Evolutionary conservation across 2,888 invertebrate genomes (phyloP).

Genomic region (Nebria salina): DNA sequence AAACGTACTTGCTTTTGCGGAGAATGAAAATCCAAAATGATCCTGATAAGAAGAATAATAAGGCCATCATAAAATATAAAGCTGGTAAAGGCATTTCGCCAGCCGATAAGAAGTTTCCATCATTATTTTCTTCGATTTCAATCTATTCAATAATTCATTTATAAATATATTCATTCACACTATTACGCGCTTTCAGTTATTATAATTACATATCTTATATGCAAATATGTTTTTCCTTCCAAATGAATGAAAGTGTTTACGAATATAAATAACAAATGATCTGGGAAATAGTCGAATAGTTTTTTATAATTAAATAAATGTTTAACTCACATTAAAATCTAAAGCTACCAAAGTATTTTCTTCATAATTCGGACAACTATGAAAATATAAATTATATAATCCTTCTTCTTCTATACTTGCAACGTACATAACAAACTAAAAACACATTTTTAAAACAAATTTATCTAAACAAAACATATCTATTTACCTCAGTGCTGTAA

Average conservation of each 20-base stretch:
- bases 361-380: slow-evolving; percentile 85
- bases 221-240: too few relatives aligned
- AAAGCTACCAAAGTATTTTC: slow-evolving; percentile 64
- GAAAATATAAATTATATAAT: slow-evolving; percentile 93
- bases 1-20: slow-evolving; percentile 74
- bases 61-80: slow-evolving; percentile 90
- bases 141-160: slow-evolving; percentile 67
- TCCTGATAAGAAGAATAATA: slow-evolving; percentile 89
- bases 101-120: slow-evolving; percentile 88
- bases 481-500: slow-evolving; percentile 41
- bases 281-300: too few relatives aligned
- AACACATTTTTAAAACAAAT: slow-evolving; percentile 43
- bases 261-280: too few relatives aligned
- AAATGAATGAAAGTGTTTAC: too few relatives aligned
- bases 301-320: too few relatives aligned
- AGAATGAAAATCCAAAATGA: slow-evolving; percentile 92
- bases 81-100: slow-evolving; percentile 96
- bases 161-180: not conserved
- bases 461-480: slow-evolving; percentile 16
- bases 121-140: slow-evolving; percentile 87
- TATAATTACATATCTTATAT: too few relatives aligned
- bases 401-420: slow-evolving; percentile 84
- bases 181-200: not conserved
- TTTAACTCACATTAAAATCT: slow-evolving; percentile 74
- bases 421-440: slow-evolving; percentile 82